Evolutionary conservation across 2,888 invertebrate species (phyloP).

Genomic region (Drosophila nigritarsus): DNA sequence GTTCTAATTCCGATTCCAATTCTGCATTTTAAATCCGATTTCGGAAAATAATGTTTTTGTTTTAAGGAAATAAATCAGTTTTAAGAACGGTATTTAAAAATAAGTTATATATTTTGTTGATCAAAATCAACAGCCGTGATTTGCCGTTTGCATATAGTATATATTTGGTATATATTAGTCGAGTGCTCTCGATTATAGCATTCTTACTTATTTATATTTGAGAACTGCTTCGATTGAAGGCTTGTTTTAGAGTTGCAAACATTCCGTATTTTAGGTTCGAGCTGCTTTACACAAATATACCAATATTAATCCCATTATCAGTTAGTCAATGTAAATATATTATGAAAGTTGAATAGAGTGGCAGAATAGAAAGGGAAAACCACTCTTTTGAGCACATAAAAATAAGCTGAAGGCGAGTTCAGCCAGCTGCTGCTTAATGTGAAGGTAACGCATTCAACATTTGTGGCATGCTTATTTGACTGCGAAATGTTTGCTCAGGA

Average conservation of each 20-base stretch:
- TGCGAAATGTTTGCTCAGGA: constrained; percentile 1
- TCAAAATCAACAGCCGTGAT: too few species aligned
- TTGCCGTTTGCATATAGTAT: too few species aligned
- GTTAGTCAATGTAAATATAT: background rate
- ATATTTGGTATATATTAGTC: background rate
- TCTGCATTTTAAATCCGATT: too few species aligned
- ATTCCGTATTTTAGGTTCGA: background rate
- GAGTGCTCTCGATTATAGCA: background rate
- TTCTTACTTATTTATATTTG: background rate
- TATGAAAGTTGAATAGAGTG: background rate
- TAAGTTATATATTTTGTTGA: too few species aligned
- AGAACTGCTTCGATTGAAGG: background rate
- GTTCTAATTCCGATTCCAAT: too few species aligned
- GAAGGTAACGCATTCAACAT: background rate
- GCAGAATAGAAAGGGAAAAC: background rate
- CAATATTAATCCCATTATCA: background rate
- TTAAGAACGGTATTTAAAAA: too few species aligned
- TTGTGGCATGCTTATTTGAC: constrained; percentile 1
- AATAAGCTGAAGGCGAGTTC: background rate
- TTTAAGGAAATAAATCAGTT: too few species aligned
- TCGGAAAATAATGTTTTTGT: too few species aligned
- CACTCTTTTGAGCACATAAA: background rate
- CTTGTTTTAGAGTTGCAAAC: background rate
- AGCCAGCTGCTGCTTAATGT: background rate
- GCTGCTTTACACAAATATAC: background rate